Percentiles rank a stretch among this genome's conserved stretches.
These are phyloP conservation scores for Melanotaenia parkinsoni DNA, from an alignment of 2,797 vertebrate species.

Conservation along the genomic window DNA sequence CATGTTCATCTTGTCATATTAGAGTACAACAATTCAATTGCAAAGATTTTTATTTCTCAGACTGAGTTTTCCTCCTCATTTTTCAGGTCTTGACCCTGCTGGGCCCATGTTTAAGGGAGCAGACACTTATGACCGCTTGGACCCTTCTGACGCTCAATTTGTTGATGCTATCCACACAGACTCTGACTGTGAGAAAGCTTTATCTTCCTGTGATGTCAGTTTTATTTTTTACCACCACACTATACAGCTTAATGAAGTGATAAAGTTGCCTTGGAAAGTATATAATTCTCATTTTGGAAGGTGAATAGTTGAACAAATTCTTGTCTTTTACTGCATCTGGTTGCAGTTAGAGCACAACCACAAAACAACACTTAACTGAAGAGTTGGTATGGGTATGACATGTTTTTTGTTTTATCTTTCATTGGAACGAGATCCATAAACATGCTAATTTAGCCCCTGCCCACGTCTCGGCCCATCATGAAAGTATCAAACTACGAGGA, in stretches of 20 bases:
- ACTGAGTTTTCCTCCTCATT: background rate
- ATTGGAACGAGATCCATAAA: background rate
- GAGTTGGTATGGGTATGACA: too few species aligned
- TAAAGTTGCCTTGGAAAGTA: too few species aligned
- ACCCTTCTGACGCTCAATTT: constrained; percentile 92
- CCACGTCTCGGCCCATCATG: background rate
- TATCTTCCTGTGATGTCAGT: too few species aligned
- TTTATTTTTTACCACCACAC: background rate
- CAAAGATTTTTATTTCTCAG: background rate
- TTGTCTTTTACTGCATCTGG: background rate
- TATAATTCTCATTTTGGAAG: too few species aligned
- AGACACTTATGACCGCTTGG: constrained; percentile 87
- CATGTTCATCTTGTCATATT: background rate
- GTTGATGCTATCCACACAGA: constrained; percentile 97
- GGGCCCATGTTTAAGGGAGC: constrained; percentile 92
- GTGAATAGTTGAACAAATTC: background rate
- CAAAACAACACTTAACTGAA: background rate
- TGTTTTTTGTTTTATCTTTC: background rate
- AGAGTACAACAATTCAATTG: background rate
- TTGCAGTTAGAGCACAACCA: too few species aligned
- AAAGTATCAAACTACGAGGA: background rate
- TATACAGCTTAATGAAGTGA: too few species aligned
- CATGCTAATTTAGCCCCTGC: background rate
- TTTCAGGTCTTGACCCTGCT: constrained; percentile 92
- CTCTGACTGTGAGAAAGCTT: constrained; percentile 87